phyloP scores from a whole-genome alignment of 2,113 vertebrate species.

The Acanthochromis polyacanthus region DNA sequence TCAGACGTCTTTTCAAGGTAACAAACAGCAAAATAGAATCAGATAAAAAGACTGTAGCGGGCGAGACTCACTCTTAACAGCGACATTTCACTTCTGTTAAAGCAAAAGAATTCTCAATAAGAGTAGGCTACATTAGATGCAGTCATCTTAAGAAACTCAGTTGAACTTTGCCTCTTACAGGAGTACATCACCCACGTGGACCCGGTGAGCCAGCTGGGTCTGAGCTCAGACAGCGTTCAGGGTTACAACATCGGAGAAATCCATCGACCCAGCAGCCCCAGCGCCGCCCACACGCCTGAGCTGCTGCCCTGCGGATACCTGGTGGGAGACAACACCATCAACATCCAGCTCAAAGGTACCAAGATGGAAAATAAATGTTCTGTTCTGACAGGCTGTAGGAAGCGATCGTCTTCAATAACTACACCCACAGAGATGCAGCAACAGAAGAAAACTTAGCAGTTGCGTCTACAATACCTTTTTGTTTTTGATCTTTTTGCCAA shows the following conservation, averaged over 20 bases:
- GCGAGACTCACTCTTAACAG: no score
- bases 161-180: conserved; percentile 70
- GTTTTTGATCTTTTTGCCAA: no score
- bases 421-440: no score
- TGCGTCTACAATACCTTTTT: no score
- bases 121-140: background rate
- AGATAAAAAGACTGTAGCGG: background rate
- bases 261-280: conserved; percentile 84
- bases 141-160: no score
- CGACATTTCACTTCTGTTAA: no score
- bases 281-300: conserved; percentile 88
- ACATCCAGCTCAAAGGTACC: conserved; percentile 92
- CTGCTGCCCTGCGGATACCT: conserved; percentile 97
- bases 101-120: background rate
- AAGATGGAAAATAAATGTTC: no score
- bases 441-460: no score
- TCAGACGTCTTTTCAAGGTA: conserved; percentile 96
- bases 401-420: no score
- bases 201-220: conserved; percentile 92
- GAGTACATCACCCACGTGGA: conserved; percentile 97
- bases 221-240: conserved; percentile 94
- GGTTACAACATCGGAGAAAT: conserved; percentile 96
- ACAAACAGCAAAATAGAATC: background rate
- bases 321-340: conserved; percentile 96
- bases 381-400: no score